Base-by-base conservation (phyloP, 2,113 vertebrate genomes). In the Phrynocephalus versicolor region DNA sequence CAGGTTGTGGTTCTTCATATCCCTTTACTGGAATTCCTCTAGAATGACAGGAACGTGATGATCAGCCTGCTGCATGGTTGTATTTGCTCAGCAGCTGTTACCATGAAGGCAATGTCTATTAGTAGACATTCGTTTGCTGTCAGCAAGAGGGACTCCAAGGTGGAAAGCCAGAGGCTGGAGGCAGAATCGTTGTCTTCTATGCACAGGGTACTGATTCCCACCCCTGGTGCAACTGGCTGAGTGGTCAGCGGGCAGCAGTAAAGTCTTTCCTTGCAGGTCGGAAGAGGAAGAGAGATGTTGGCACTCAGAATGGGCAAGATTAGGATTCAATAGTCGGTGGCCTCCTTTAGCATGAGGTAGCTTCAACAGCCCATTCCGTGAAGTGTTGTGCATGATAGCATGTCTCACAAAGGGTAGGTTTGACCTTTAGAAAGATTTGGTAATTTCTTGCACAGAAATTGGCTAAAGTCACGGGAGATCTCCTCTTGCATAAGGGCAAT, bases 1-100 rank as follows among this genome's bases (percentile, higher is more conserved):
- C 62, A 92, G 84, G 65, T 78, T 33, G 35, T 67, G 10, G n/a
- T 25, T 33, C 62, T 82, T 82, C 25, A 2, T 87, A 87, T 86
- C 81, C n/a, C 69, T 77, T 33, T 64, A 74, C 58, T 21, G 30
- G 55, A 25, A 30, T 18, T 14, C 37, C 14, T 19, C 2, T 25
- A 35, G 62, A 77, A 67, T 76, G 30, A 25, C n/a, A 10, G 4
- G 57, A 45, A 33, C 37, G 19, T 15, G n/a, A 3, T 51, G 8
- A 72, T 82, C 33, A 39, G 27, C 33, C 35, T 39, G 2, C 41
- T 35, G 35, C 10, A n/a, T 23, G 14, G 39, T 58, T 35, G 7
- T 73, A 4, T 30, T 82, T 21, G 81, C 8, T 62, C 69, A 62
- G 9, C 55, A 73, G 37, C 55, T 55, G n/a, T 13, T 84, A 10